These are phyloP conservation scores for Carposina sasakii DNA, from an alignment of 1,140 invertebrate genomes.

Conservation along the genomic window DNA sequence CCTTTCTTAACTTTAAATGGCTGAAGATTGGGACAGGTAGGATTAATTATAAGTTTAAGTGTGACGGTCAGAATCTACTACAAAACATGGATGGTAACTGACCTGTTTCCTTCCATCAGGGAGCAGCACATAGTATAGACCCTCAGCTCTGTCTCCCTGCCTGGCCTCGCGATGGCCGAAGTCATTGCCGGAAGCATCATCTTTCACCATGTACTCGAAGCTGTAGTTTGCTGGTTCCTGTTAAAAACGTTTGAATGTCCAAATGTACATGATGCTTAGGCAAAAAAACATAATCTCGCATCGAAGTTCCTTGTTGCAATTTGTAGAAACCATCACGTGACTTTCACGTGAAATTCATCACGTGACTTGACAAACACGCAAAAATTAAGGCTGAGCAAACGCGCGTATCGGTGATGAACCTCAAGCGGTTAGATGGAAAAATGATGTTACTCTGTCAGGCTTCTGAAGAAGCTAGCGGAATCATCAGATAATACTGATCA, in stretches of 20 bases:
- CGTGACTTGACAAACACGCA: not conserved
- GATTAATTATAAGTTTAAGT: too few species aligned
- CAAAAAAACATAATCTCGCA: not conserved
- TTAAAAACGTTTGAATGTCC: not conserved
- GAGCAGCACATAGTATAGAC: slow-evolving; percentile 81
- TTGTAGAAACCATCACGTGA: too few species aligned
- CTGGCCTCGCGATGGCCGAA: slow-evolving; percentile 82
- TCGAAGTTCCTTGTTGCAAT: too few species aligned
- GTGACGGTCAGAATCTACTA: too few species aligned
- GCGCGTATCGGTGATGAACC: too few species aligned
- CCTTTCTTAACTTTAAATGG: not conserved
- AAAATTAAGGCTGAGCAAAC: not conserved
- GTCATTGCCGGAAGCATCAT: slow-evolving; percentile 79
- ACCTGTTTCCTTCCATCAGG: slow-evolving; percentile 84
- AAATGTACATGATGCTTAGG: not conserved
- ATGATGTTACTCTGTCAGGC: not conserved
- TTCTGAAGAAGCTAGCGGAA: not conserved
- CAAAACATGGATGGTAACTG: too few species aligned
- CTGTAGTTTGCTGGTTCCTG: slow-evolving; percentile 80
- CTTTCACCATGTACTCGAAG: slow-evolving; percentile 83
- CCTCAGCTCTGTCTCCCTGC: slow-evolving; percentile 78
- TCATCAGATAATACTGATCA: not conserved
- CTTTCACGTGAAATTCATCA: not conserved
- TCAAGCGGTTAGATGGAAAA: too few species aligned
- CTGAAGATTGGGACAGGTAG: not conserved